Evolutionary conservation across 2,888 invertebrate genomes (phyloP).

Genomic region (Dicyrtoma fusca): DNA sequence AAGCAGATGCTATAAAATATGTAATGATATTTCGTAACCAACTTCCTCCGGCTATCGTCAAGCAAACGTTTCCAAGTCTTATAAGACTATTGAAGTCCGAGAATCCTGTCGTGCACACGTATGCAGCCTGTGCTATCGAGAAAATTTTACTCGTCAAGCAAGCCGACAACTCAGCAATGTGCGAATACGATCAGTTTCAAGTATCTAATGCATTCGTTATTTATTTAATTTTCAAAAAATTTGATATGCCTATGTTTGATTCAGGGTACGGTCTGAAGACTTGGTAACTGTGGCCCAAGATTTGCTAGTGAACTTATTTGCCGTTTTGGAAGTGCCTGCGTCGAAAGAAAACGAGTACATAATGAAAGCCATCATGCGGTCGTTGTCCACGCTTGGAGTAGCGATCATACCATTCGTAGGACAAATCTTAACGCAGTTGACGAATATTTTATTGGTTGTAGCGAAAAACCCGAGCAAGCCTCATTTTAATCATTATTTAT

Average conservation of each 20-base stretch:
- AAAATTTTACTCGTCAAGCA: constrained; percentile 78
- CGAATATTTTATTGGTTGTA: constrained; percentile 78
- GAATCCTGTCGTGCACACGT: constrained; percentile 89
- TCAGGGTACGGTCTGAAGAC: constrained; percentile 66
- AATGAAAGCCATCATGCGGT: constrained; percentile 97
- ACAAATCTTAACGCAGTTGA: constrained; percentile 80
- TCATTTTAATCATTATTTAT: constrained; percentile 97
- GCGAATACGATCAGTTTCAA: constrained; percentile 57
- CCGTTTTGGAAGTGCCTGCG: constrained; percentile 71
- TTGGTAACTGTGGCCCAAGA: constrained; percentile 71
- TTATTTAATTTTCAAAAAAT: not conserved
- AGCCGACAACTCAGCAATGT: constrained; percentile 65
- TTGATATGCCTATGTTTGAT: constrained; percentile 45
- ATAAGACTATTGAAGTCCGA: constrained; percentile 75
- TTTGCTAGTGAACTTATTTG: constrained; percentile 76
- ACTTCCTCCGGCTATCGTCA: constrained; percentile 76
- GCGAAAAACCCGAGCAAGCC: constrained; percentile 95
- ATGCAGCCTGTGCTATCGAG: constrained; percentile 90
- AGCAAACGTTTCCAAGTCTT: constrained; percentile 75
- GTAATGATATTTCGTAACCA: constrained; percentile 93
- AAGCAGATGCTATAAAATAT: constrained; percentile 95
- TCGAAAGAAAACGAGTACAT: constrained; percentile 95
- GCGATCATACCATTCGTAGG: constrained; percentile 77
- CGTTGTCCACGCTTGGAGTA: constrained; percentile 79
- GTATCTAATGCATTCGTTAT: not conserved